These are phyloP conservation scores for Lithophane semibrunnea DNA, from an alignment of 2,888 invertebrate genomes.

Conservation along the genomic window DNA sequence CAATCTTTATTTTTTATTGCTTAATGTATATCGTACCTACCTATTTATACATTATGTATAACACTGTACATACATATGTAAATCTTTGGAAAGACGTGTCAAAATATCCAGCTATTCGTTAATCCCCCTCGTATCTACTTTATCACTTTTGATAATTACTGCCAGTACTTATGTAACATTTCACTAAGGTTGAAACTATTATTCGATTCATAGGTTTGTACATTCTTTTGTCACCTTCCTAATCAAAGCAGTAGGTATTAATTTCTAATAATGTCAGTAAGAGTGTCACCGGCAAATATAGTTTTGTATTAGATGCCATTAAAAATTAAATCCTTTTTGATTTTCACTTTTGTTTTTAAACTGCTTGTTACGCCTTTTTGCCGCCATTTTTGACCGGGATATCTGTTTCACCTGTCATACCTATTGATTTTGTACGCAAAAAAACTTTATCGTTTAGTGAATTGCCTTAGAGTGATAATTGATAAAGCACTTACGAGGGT, in stretches of 20 bases:
- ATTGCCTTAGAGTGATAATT: not conserved
- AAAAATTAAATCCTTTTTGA: not conserved
- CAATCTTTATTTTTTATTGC: slow-evolving; percentile 35
- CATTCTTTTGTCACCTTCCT: not conserved
- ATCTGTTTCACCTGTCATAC: not conserved
- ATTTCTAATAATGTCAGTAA: not conserved
- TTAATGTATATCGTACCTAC: slow-evolving; percentile 42
- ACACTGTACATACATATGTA: slow-evolving; percentile 54
- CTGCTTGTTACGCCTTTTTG: not conserved
- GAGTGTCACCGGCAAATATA: not conserved
- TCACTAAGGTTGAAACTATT: not conserved
- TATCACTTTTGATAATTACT: not conserved
- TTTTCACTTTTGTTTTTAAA: not conserved
- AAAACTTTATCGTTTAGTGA: not conserved
- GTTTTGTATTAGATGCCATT: not conserved
- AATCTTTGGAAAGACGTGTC: slow-evolving; percentile 50
- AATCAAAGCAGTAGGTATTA: not conserved
- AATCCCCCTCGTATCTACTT: not conserved
- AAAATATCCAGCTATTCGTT: slow-evolving; percentile 38
- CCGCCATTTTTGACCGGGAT: not conserved
- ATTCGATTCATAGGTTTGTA: not conserved
- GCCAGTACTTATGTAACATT: not conserved
- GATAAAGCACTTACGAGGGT: slow-evolving; percentile 1
- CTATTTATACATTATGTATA: slow-evolving; percentile 53
- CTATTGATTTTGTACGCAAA: not conserved